Percentiles rank a stretch among this genome's conserved stretches.
phyloP scores from a whole-genome alignment of 2,113 vertebrate species.

The Mystacornis crossleyi region DNA sequence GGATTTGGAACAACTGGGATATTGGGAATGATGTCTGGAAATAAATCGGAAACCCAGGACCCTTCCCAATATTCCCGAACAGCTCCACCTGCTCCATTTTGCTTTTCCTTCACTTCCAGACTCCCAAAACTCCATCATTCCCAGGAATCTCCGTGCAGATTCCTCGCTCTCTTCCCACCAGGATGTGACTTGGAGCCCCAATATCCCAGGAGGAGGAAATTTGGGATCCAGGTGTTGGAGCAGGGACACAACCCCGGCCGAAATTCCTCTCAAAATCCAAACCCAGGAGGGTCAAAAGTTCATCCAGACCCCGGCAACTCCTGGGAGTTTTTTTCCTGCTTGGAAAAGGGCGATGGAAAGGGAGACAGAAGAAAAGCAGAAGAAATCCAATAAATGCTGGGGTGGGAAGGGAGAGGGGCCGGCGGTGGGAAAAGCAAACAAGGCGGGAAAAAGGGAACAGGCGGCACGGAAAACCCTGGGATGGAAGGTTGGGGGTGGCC shows the following conservation, averaged over 20 bases:
- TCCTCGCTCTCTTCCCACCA: background rate
- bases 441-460: background rate
- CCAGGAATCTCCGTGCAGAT: background rate
- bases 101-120: background rate
- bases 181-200: background rate
- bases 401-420: slow-evolving; percentile 39
- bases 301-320: background rate
- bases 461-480: background rate
- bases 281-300: slow-evolving; percentile 41
- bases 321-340: background rate
- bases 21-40: background rate
- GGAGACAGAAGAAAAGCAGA: background rate
- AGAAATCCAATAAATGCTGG: slow-evolving; percentile 51
- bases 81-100: background rate
- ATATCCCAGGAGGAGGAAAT: fast-evolving
- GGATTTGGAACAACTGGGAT: background rate
- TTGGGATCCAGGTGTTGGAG: background rate
- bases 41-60: background rate
- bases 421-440: slow-evolving; percentile 66
- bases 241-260: background rate
- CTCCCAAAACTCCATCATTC: fast-evolving
- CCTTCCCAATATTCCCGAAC: background rate
- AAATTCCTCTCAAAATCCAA: background rate
- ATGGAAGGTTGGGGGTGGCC: background rate
- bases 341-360: slow-evolving; percentile 25